Conservation (phyloP, 2,888 invertebrate species). For the Entomobrya multifasciata region DNA sequence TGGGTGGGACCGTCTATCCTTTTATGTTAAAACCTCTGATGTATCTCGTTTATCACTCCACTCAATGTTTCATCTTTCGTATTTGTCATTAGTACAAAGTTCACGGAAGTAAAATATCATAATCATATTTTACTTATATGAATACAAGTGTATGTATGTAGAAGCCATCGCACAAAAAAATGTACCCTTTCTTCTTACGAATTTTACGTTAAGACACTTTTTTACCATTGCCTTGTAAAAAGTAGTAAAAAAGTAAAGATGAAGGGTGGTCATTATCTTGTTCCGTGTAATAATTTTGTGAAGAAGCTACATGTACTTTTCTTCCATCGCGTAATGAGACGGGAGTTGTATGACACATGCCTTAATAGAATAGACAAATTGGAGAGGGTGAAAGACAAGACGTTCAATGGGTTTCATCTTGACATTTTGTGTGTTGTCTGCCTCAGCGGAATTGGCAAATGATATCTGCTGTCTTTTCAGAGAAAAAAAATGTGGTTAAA, state of each 20-base stretch:
- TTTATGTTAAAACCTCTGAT: not conserved
- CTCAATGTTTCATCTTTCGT: not conserved
- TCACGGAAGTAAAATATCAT: too few species aligned
- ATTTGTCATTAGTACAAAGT: too few species aligned
- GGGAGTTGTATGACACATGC: conserved; percentile 47
- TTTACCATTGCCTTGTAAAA: not conserved
- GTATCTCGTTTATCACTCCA: not conserved
- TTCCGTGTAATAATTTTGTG: conserved; percentile 41
- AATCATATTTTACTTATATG: too few species aligned
- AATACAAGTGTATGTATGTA: too few species aligned
- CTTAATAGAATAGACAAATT: conserved; percentile 55
- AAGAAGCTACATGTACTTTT: too few species aligned
- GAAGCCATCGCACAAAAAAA: too few species aligned
- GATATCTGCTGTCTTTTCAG: conserved; percentile 7
- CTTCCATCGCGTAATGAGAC: conserved; percentile 5
- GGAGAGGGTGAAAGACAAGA: conserved; percentile 48
- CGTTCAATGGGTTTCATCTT: conserved; percentile 22
- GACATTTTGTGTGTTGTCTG: conserved; percentile 42
- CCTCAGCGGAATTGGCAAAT: conserved; percentile 53
- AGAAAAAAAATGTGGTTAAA: not conserved
- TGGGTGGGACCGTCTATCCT: conserved; percentile 39
- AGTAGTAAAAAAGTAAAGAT: not conserved
- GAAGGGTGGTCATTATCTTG: conserved; percentile 34
- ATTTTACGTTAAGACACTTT: conserved; percentile 1
- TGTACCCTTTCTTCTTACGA: conserved; percentile 2